A percentile compares a stretch with the other conserved stretches of the same genome.
phyloP scores from a whole-genome alignment of 1,140 invertebrate species.

The Latrodectus geometricus region DNA sequence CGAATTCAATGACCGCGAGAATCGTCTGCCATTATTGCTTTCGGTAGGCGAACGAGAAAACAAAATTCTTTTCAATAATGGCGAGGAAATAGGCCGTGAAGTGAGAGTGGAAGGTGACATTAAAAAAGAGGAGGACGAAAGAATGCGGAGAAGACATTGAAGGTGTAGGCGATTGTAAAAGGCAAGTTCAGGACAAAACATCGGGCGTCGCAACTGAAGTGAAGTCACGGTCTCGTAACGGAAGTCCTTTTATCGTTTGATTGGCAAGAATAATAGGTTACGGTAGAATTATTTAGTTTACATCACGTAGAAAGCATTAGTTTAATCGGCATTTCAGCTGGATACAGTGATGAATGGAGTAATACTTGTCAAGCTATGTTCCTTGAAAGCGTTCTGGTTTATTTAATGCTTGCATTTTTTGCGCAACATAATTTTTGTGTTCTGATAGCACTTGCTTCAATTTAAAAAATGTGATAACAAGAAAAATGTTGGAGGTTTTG shows the following conservation, averaged over 20 bases:
- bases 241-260: constrained; percentile 41
- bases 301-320: constrained; percentile 4
- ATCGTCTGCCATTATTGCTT: neutral
- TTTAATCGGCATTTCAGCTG: neutral
- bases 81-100: constrained; percentile 32
- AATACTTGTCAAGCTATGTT: no score
- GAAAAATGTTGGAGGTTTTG: no score
- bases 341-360: neutral
- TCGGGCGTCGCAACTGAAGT: neutral
- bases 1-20: neutral
- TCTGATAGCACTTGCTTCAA: no score
- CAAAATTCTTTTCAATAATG: constrained; percentile 27
- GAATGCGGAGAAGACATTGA: constrained; percentile 8
- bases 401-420: no score
- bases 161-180: neutral
- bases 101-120: constrained; percentile 23
- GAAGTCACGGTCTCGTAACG: constrained; percentile 31
- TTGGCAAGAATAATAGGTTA: constrained; percentile 35
- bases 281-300: constrained; percentile 26
- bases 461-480: no score
- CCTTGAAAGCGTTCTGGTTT: no score
- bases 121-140: neutral
- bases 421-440: no score
- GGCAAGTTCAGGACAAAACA: neutral
- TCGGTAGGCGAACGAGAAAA: neutral